These are phyloP conservation scores for Augochlora pura DNA, from an alignment of 1,140 invertebrate species.

Conservation along the genomic window DNA sequence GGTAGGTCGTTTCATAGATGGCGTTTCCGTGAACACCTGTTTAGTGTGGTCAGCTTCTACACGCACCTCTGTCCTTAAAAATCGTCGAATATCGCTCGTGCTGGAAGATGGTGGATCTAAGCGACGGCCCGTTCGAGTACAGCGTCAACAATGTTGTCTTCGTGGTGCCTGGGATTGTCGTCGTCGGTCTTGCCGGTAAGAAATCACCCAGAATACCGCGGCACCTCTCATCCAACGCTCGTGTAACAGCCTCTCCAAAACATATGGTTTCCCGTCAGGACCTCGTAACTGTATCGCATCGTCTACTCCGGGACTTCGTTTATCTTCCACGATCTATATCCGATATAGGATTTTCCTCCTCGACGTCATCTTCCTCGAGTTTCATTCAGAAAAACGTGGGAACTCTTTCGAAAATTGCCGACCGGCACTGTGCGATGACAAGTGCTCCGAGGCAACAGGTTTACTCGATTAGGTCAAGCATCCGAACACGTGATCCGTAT, in stretches of 20 bases:
- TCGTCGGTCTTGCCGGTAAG: constrained; percentile 87
- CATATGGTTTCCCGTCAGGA: constrained; percentile 7
- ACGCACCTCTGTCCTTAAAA: neutral
- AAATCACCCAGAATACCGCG: constrained; percentile 36
- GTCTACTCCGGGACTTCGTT: neutral
- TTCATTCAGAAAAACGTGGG: neutral
- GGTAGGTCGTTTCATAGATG: constrained; percentile 17
- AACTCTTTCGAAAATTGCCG: neutral
- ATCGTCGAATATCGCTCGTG: neutral
- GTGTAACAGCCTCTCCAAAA: neutral
- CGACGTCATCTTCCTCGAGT: neutral
- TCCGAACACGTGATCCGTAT: constrained; percentile 10
- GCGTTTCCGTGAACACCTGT: constrained; percentile 40
- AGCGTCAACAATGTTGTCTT: constrained; percentile 90
- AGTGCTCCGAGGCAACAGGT: constrained; percentile 1
- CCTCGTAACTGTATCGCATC: no score
- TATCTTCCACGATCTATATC: no score
- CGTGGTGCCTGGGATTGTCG: constrained; percentile 87
- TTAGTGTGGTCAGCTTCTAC: neutral
- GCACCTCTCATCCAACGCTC: neutral
- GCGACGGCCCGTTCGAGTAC: constrained; percentile 88
- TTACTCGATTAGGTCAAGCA: neutral
- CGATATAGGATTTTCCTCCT: neutral
- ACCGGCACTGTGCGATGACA: neutral
- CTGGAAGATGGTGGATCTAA: constrained; percentile 82